Conservation (phyloP, 2,113 vertebrate genomes). For the Oxygymnocypris stewartii region DNA sequence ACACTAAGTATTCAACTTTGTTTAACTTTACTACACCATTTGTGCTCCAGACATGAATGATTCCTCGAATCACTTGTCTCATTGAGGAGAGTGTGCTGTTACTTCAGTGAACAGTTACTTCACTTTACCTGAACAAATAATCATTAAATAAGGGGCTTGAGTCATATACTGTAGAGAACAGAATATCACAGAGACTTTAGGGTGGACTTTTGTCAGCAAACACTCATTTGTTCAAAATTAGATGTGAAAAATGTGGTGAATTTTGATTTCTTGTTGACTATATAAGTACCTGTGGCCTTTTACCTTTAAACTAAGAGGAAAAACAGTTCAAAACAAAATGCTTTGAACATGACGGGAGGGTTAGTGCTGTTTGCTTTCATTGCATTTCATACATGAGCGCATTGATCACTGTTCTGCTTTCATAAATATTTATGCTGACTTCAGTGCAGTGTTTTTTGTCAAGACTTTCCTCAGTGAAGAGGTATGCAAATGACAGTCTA, state of each 20-base stretch:
- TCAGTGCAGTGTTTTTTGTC: neutral
- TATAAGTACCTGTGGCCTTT: neutral
- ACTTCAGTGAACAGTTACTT: neutral
- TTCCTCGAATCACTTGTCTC: neutral
- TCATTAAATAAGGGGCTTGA: neutral
- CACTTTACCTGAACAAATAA: neutral
- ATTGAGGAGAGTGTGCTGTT: neutral
- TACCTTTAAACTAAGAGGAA: neutral
- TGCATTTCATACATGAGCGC: neutral
- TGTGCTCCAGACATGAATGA: neutral
- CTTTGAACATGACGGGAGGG: neutral
- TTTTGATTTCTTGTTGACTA: neutral
- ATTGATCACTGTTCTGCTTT: slow-evolving; percentile 13
- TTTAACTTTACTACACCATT: neutral
- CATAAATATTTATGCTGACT: slow-evolving; percentile 29
- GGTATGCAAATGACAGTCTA: slow-evolving; percentile 11
- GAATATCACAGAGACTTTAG: neutral
- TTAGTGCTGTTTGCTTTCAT: neutral
- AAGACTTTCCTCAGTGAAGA: neutral
- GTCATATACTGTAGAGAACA: neutral
- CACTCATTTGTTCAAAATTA: neutral
- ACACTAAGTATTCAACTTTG: neutral
- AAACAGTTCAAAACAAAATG: neutral
- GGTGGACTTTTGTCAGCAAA: neutral
- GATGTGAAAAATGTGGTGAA: neutral